Evolutionary conservation across 2,888 invertebrate genomes (phyloP).

Genomic region (Chouioia cunea): DNA sequence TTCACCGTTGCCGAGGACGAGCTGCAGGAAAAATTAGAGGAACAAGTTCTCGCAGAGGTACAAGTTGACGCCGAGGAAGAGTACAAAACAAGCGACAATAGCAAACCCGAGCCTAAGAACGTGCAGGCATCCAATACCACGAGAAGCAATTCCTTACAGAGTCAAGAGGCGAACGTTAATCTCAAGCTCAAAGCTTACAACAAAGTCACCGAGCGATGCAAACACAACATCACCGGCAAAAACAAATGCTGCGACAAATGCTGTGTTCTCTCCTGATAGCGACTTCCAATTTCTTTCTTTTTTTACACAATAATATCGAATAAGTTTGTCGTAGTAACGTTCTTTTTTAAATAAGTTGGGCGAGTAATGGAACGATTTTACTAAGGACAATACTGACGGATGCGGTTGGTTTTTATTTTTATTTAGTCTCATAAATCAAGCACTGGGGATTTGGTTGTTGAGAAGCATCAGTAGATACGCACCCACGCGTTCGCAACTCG

Average conservation of each 20-base stretch:
- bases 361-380: too few relatives aligned
- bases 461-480: too few relatives aligned
- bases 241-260: constrained; percentile 61
- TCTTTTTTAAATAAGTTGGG: too few relatives aligned
- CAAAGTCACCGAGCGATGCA: constrained; percentile 58
- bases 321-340: too few relatives aligned
- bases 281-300: too few relatives aligned
- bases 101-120: constrained; percentile 34
- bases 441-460: too few relatives aligned
- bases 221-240: constrained; percentile 55
- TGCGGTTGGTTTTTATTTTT: too few relatives aligned
- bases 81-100: constrained; percentile 46
- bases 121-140: constrained; percentile 52
- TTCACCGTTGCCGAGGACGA: constrained; percentile 50
- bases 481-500: constrained; percentile 1
- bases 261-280: constrained; percentile 57
- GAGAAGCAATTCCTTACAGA: constrained; percentile 57
- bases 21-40: constrained; percentile 49
- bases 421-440: too few relatives aligned
- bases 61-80: constrained; percentile 32
- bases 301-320: too few relatives aligned
- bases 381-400: too few relatives aligned
- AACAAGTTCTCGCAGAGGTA: neutral
- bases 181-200: constrained; percentile 57
- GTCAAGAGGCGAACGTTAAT: constrained; percentile 56